Evolutionary conservation across 2,888 invertebrate genomes (phyloP), one percentile per base, ranked within the genome.

Genomic region (Frankliniella intonsa): DNA sequence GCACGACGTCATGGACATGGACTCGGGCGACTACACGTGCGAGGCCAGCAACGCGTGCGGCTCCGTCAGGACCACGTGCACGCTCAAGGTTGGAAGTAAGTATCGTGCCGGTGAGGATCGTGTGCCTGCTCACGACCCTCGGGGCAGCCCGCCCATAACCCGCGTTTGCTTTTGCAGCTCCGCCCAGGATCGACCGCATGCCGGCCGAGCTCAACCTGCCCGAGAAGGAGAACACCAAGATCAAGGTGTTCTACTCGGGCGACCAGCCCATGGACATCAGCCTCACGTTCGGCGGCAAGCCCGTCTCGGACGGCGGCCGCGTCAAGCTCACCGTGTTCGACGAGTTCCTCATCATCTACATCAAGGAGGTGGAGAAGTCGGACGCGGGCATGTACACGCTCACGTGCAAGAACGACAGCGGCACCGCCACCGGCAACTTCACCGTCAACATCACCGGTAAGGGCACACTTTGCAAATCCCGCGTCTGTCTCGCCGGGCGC

Each of bases 11-110:
- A 91, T 94, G 85, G 94, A 97, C 83, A 93, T 94, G 8, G 99
- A 99, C 88, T 97, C 96, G 85, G 98, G 97, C 19, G 97, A 97
- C 87, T 98, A 97, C 89, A 97, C 96, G 0, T 99, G 99, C 87
- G 98, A 99, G 87, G 95, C 99, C 0, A 92, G 94, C 87, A 99
- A 99, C 89, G 92, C 94, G 17, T 92, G 98, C 79, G 99, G 99
- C 76, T 93, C 94, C 85, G 96, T 97, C 8, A 93, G 95, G 84
- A 97, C 97, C 83, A 94, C 95, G 22, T 94, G 95, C 81, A 92
- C 95, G 85, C 91, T 99, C 14, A 96, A 95, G 89, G 96, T 99
- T 84, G 97, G 97, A 88, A 92, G 94, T 94, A 87, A 92, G 92
- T 91, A 84, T 82, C 14, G 49, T 65, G 9, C 38, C 38, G 50